These are phyloP conservation scores for Chiloscyllium punctatum DNA, from an alignment of 2,797 vertebrate genomes.

Conservation along the genomic window DNA sequence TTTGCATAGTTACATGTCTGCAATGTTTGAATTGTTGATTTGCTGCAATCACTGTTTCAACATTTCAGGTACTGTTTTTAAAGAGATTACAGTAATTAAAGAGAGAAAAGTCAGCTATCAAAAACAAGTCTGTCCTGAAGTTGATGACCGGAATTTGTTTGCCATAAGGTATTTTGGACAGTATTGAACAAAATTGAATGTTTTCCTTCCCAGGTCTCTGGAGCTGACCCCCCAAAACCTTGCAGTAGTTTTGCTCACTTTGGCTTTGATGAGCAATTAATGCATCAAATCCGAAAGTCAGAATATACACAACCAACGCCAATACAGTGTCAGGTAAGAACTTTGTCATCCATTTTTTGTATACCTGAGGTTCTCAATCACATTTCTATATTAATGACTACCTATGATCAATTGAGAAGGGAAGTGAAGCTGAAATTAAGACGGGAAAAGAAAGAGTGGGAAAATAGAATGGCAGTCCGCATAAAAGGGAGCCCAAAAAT, in stretches of 20 bases:
- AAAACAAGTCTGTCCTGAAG: background rate
- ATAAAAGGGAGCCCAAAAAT: too few species aligned
- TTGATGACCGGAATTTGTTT: constrained; percentile 1
- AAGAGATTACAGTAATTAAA: too few species aligned
- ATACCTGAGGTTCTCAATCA: background rate
- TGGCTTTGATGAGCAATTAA: constrained; percentile 90
- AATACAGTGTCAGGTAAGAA: constrained; percentile 90
- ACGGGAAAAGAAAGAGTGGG: too few species aligned
- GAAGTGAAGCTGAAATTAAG: too few species aligned
- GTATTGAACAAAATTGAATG: background rate
- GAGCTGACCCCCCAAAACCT: constrained; percentile 88
- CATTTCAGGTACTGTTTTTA: background rate
- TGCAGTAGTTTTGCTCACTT: constrained; percentile 96
- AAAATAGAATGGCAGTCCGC: too few species aligned
- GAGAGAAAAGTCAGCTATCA: too few species aligned
- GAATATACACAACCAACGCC: constrained; percentile 97
- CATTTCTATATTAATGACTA: background rate
- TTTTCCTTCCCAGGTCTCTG: constrained; percentile 71
- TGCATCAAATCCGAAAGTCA: constrained; percentile 96
- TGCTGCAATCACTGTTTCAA: background rate
- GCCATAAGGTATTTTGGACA: background rate
- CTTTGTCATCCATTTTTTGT: background rate
- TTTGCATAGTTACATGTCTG: background rate
- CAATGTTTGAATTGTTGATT: background rate
- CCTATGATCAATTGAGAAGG: too few species aligned